A percentile compares a stretch with the other conserved stretches of the same genome.
phyloP scores from a whole-genome alignment of 2,797 vertebrate species.

The Myotis findleyi region DNA sequence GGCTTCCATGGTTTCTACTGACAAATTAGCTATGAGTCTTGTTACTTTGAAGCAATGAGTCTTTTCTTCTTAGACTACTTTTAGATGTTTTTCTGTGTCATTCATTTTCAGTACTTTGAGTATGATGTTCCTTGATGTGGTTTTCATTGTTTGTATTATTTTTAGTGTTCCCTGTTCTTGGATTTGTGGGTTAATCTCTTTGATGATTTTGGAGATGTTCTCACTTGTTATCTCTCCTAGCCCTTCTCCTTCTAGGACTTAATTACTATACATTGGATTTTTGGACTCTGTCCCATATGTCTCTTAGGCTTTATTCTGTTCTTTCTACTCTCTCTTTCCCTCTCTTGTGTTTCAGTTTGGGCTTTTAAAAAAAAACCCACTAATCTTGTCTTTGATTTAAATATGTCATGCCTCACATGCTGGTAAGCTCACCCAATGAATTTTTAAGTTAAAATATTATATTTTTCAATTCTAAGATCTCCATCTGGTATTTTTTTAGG shows the following conservation, averaged over 20 bases:
- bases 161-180: not conserved
- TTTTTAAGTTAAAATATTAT: not conserved
- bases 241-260: not conserved
- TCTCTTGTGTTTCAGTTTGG: not conserved
- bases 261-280: not conserved
- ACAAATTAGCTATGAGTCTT: not conserved
- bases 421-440: not conserved
- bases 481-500: not conserved
- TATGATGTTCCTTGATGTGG: not conserved
- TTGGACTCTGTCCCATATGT: not conserved
- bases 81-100: not conserved
- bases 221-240: not conserved
- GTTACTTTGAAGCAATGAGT: not conserved
- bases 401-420: not conserved
- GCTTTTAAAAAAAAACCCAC: not conserved
- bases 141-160: slow-evolving; percentile 22
- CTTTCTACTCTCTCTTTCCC: not conserved
- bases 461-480: not conserved
- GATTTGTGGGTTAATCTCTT: not conserved
- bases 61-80: not conserved
- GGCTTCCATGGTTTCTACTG: not conserved
- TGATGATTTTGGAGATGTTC: not conserved
- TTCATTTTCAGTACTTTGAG: not conserved
- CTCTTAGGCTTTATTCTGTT: not conserved
- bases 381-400: slow-evolving; percentile 41